Evolutionary conservation across 1,140 invertebrate genomes (phyloP).

Genomic region (Neodiprion pinetum): DNA sequence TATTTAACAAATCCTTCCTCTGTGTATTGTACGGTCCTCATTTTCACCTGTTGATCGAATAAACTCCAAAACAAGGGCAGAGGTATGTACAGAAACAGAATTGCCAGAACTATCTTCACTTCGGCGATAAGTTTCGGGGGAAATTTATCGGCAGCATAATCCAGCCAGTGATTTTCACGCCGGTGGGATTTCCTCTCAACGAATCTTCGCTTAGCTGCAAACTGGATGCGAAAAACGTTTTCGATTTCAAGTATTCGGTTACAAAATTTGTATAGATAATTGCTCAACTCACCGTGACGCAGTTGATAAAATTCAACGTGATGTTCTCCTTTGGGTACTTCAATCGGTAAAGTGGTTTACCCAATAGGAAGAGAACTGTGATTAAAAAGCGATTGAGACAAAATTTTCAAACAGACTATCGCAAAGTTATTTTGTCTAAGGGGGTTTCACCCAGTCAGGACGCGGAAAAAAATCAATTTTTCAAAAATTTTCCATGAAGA

Average conservation of each 20-base stretch:
- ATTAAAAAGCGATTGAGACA: conserved; percentile 22
- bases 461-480: too few relatives aligned
- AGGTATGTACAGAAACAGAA: conserved; percentile 79
- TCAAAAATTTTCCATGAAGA: too few relatives aligned
- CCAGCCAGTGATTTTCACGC: conserved; percentile 76
- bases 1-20: not conserved
- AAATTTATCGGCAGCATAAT: conserved; percentile 79
- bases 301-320: conserved; percentile 70
- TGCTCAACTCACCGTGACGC: conserved; percentile 67
- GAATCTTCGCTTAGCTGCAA: conserved; percentile 25
- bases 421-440: not conserved
- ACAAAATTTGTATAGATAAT: conserved; percentile 33
- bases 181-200: conserved; percentile 26
- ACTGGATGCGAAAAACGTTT: conserved; percentile 17
- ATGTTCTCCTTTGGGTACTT: conserved; percentile 74
- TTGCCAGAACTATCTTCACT: conserved; percentile 70
- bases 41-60: conserved; percentile 74
- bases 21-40: conserved; percentile 19
- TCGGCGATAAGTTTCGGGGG: conserved; percentile 71
- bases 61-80: conserved; percentile 86
- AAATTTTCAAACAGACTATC: not conserved
- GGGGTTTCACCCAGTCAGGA: too few relatives aligned
- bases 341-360: conserved; percentile 73
- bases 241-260: conserved; percentile 31
- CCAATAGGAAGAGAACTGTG: conserved; percentile 74